Percentiles rank a stretch among this genome's conserved stretches.
Conservation (phyloP, 2,797 vertebrate species). For the Heliangelus exortis region DNA sequence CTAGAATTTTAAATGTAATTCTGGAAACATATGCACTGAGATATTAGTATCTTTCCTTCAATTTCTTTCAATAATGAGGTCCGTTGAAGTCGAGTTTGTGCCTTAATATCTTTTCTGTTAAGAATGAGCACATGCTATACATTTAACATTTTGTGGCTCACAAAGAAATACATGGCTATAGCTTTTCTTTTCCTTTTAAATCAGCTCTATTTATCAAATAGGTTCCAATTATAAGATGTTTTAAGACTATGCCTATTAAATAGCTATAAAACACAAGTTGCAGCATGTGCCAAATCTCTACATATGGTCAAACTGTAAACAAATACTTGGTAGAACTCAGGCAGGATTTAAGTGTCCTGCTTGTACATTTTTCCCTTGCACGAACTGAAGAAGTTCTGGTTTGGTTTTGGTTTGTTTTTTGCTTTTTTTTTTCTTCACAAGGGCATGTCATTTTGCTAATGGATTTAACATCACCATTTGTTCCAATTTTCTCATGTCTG, state of each 20-base stretch:
- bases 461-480: conserved; percentile 79
- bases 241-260: conserved; percentile 63
- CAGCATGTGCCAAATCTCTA: conserved; percentile 40
- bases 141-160: not conserved
- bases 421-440: conserved; percentile 59
- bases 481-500: conserved; percentile 76
- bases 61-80: not conserved
- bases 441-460: conserved; percentile 70
- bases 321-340: conserved; percentile 60
- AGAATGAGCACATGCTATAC: not conserved
- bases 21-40: not conserved
- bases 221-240: not conserved
- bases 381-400: conserved; percentile 68
- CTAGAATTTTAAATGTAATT: not conserved
- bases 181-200: not conserved
- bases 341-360: conserved; percentile 64
- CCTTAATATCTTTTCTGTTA: not conserved
- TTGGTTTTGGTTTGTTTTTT: too few species aligned
- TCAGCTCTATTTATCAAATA: not conserved
- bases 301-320: conserved; percentile 74
- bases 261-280: conserved; percentile 65
- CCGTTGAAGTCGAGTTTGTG: not conserved
- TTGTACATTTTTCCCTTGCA: conserved; percentile 59
- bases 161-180: not conserved
- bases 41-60: not conserved